A percentile compares a stretch with the other conserved stretches of the same genome.
phyloP scores from a whole-genome alignment of 2,888 invertebrate genomes.

The Drosophila mettleri region DNA sequence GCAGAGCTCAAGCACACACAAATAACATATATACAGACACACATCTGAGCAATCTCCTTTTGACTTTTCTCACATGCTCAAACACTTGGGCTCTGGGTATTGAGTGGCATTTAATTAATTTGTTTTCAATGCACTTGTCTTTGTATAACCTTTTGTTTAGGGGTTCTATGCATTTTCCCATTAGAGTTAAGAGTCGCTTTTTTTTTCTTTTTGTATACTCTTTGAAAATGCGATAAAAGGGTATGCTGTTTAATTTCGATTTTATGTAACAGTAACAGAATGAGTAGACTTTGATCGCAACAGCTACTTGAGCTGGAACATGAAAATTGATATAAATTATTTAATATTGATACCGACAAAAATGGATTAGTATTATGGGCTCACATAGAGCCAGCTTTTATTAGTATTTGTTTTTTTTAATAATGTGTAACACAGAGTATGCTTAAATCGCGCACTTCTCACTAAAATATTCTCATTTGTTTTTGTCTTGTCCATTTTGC shows the following conservation, averaged over 20 bases:
- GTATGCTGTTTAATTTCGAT: neutral
- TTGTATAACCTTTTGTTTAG: constrained; percentile 14
- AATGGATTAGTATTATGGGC: too few relatives aligned
- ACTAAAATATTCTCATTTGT: neutral
- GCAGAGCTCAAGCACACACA: constrained; percentile 12
- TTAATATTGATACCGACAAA: too few relatives aligned
- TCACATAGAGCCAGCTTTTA: too few relatives aligned
- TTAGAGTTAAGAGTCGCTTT: constrained; percentile 41
- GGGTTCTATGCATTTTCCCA: constrained; percentile 16
- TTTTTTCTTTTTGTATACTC: constrained; percentile 12
- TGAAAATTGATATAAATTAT: too few relatives aligned
- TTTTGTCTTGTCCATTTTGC: neutral
- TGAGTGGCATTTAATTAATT: constrained; percentile 81
- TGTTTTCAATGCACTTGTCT: constrained; percentile 50
- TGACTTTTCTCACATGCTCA: constrained; percentile 39
- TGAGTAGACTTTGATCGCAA: too few relatives aligned
- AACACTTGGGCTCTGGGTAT: constrained; percentile 20
- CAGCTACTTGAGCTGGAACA: too few relatives aligned
- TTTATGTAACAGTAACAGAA: too few relatives aligned
- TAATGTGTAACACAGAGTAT: neutral
- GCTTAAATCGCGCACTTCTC: neutral
- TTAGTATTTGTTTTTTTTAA: too few relatives aligned
- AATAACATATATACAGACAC: neutral
- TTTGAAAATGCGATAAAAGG: neutral
- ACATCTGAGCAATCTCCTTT: constrained; percentile 11